Conservation (phyloP, 1,140 invertebrate species). For the Condylostylus longicornis region DNA sequence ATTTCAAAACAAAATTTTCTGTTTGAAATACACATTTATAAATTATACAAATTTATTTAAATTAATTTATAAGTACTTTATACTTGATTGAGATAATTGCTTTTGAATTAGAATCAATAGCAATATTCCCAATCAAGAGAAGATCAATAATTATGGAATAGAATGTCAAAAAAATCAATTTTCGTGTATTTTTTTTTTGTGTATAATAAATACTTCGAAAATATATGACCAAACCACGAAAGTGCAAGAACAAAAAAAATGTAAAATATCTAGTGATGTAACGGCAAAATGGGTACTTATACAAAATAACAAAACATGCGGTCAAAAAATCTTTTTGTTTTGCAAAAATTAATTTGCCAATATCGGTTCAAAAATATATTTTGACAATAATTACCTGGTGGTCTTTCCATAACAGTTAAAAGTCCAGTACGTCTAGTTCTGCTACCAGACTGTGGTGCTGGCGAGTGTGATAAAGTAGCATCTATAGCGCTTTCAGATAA, state of each 20-base stretch:
- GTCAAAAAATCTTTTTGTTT: too few relatives aligned
- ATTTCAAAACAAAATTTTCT: constrained; percentile 5
- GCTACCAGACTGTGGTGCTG: constrained; percentile 27
- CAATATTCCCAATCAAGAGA: too few relatives aligned
- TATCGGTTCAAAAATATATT: not conserved
- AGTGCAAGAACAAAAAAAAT: not conserved
- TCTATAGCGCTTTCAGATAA: constrained; percentile 25
- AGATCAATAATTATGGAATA: too few relatives aligned
- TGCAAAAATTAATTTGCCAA: too few relatives aligned
- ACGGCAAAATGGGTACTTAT: not conserved
- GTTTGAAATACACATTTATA: not conserved
- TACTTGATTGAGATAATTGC: too few relatives aligned
- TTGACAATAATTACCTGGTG: constrained; percentile 48
- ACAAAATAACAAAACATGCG: too few relatives aligned
- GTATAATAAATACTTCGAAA: too few relatives aligned
- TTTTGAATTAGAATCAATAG: too few relatives aligned
- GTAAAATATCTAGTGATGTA: not conserved
- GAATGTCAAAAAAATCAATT: too few relatives aligned
- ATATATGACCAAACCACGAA: too few relatives aligned
- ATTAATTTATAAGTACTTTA: not conserved
- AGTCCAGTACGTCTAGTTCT: constrained; percentile 62
- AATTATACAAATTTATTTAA: not conserved
- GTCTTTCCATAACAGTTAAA: constrained; percentile 68
- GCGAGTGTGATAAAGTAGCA: constrained; percentile 28
- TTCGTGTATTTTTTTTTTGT: too few relatives aligned